Percentiles rank a stretch among this genome's conserved stretches.
phyloP scores from a whole-genome alignment of 2,113 vertebrate genomes.

The Galeopterus variegatus region DNA sequence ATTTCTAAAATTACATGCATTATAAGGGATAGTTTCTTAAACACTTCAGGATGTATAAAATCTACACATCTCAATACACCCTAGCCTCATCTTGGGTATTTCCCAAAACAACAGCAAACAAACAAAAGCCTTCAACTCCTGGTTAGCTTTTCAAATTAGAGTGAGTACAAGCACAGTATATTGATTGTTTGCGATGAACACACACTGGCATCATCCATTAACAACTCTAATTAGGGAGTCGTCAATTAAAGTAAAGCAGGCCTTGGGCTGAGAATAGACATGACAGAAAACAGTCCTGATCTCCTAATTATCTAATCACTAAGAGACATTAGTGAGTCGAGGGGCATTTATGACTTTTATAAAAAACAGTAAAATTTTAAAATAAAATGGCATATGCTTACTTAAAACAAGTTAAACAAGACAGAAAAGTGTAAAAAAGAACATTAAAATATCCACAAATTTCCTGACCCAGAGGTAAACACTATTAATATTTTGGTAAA shows the following conservation, averaged over 20 bases:
- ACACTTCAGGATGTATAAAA: slow-evolving; percentile 30
- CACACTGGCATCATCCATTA: slow-evolving; percentile 66
- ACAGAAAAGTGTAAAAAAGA: neutral
- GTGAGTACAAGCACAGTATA: slow-evolving; percentile 53
- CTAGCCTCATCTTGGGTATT: neutral
- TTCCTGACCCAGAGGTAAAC: neutral
- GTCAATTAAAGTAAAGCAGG: slow-evolving; percentile 75
- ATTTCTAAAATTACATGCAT: slow-evolving; percentile 48
- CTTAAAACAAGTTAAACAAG: slow-evolving; percentile 66
- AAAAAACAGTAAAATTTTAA: slow-evolving; percentile 57
- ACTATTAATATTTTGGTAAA: slow-evolving; percentile 53
- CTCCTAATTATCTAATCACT: slow-evolving; percentile 74
- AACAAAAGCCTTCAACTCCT: slow-evolving; percentile 62
- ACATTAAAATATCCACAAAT: slow-evolving; percentile 40
- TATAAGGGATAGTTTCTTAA: slow-evolving; percentile 44
- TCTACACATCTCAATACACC: neutral
- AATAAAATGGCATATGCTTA: slow-evolving; percentile 45
- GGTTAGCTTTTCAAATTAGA: slow-evolving; percentile 68
- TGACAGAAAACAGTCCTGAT: slow-evolving; percentile 68
- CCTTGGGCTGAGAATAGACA: slow-evolving; percentile 66
- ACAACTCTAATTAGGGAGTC: slow-evolving; percentile 71
- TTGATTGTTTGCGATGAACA: slow-evolving; percentile 69
- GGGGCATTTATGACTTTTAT: slow-evolving; percentile 57
- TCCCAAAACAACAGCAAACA: slow-evolving; percentile 50
- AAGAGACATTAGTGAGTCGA: slow-evolving; percentile 61